Evolutionary conservation across 2,113 vertebrate genomes (phyloP), one percentile per base, ranked within the genome.

Genomic region (Gymnarchus niloticus): DNA sequence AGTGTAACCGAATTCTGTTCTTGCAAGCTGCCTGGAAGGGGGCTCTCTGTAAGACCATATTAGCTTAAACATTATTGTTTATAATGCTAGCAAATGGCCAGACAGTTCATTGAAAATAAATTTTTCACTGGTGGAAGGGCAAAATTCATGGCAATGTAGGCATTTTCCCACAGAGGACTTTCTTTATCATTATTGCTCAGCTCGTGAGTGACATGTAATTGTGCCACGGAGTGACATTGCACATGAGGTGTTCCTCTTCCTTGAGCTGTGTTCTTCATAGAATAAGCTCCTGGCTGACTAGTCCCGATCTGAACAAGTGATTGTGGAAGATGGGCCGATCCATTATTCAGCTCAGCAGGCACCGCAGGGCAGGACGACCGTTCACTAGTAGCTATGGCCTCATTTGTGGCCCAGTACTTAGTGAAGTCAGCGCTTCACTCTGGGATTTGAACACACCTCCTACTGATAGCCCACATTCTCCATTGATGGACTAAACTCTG

Each of bases 21-120:
- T 69, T 28, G 19, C 44, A 44, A 41, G 28, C 46, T 81, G 87
- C 65, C 65, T 83, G 87, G 61, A 81, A 25, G 14, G 65, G 65
- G 65, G 54, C 80, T 28, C 81, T 77, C 87, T n/a, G 44, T 80
- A 76, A 82, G 84, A 84, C 76, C 65, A 81, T 83, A 84, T 87
- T 77, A 65, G 61, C 52, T 86, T 83, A 85, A 59, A 85, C 73
- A 84, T 83, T 48, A 78, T 78, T 78, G 76, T 78, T 78, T 46
- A 46, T 78, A 78, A 37, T 46, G 41, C 37, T 23, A 78, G 21
- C 76, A 37, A 78, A 48, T 48, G 76, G 21, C 41, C 76, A 78
- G 76, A 78, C 76, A 78, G 76, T n/a, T 19, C 44, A 17, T n/a
- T 48, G 76, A 41, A 41, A 5, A 25, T 37, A 33, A 25, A 1